phyloP scores from a whole-genome alignment of 2,888 invertebrate genomes.

The Julus scanicus region DNA sequence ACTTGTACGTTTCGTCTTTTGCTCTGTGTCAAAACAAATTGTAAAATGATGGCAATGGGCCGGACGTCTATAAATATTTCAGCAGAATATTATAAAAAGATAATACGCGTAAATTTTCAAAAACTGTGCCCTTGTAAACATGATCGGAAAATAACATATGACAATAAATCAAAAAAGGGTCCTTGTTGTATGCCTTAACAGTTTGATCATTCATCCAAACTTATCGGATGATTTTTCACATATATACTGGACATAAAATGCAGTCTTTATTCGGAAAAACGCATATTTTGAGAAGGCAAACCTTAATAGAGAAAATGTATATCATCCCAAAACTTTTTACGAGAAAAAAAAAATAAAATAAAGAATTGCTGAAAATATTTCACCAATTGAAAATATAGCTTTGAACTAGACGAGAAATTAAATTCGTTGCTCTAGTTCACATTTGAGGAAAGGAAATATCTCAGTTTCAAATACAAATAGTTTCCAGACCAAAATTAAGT shows the following conservation, averaged over 20 bases:
- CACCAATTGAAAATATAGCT: not conserved
- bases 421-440: not conserved
- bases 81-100: no score
- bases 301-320: not conserved
- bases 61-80: no score
- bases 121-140: not conserved
- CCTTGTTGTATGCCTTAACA: not conserved
- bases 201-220: not conserved
- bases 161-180: not conserved
- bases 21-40: no score
- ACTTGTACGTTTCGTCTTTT: no score
- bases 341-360: no score
- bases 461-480: not conserved
- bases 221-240: not conserved
- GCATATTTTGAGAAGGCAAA: not conserved
- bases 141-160: not conserved
- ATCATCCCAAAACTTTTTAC: no score
- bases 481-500: not conserved
- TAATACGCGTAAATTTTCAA: not conserved
- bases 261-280: no score
- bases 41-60: no score
- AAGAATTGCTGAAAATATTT: no score
- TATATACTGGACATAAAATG: no score
- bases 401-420: not conserved
- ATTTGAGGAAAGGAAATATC: not conserved